Evolutionary conservation across 2,113 vertebrate species (phyloP).

Genomic region (Chionomys nivalis): DNA sequence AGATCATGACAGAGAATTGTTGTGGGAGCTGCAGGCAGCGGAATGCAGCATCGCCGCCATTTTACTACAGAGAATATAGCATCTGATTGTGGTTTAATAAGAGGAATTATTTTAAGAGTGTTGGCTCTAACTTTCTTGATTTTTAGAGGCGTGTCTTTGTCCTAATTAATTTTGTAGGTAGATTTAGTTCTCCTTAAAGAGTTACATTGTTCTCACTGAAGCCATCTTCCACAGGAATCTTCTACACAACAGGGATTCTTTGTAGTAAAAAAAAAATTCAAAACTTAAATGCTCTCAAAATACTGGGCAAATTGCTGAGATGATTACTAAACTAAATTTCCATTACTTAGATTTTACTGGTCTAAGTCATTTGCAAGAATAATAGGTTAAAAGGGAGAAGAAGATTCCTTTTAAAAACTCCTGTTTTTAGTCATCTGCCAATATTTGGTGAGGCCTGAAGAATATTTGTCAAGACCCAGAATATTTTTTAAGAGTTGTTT

Average conservation of each 20-base stretch:
- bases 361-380: constrained; percentile 64
- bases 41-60: too few species aligned
- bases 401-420: constrained; percentile 40
- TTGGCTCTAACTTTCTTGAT: not conserved
- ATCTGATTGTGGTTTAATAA: constrained; percentile 15
- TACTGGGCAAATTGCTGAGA: constrained; percentile 19
- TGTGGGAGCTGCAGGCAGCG: too few species aligned
- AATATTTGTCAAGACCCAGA: constrained; percentile 67
- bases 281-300: constrained; percentile 35
- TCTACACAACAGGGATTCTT: not conserved
- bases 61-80: not conserved
- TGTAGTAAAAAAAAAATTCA: constrained; percentile 17
- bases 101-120: not conserved
- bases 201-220: not conserved
- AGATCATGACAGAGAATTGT: not conserved
- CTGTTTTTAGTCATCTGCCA: constrained; percentile 67
- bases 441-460: constrained; percentile 60
- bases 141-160: not conserved
- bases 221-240: not conserved
- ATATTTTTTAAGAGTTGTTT: constrained; percentile 48
- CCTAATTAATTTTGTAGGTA: not conserved
- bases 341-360: constrained; percentile 55
- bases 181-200: not conserved
- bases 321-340: constrained; percentile 26
- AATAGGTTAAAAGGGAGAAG: constrained; percentile 65